A percentile compares a stretch with the other conserved stretches of the same genome.
Conservation (phyloP, 2,113 vertebrate species). For the Bettongia penicillata region DNA sequence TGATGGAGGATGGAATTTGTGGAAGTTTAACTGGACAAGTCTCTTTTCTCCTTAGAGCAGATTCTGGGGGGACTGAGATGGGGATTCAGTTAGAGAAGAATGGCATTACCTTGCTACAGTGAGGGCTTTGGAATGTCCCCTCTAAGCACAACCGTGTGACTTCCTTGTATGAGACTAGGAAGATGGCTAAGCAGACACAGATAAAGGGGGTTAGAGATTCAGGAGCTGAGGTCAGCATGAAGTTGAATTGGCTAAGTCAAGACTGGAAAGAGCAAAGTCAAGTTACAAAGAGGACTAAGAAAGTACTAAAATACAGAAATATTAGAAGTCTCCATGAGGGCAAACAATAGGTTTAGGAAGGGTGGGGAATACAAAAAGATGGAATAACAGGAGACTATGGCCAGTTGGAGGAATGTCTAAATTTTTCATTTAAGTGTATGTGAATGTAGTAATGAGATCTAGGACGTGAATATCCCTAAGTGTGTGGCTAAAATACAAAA, state of each 20-base stretch:
- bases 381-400: background rate
- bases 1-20: no score
- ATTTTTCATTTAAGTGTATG: background rate
- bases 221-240: background rate
- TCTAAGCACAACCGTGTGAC: no score
- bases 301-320: background rate
- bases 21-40: no score
- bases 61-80: no score
- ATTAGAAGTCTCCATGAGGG: background rate
- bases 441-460: background rate
- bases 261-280: background rate
- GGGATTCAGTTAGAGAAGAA: no score
- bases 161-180: no score
- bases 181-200: background rate
- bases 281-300: background rate
- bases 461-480: background rate
- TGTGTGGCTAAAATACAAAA: background rate
- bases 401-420: background rate
- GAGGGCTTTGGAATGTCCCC: no score
- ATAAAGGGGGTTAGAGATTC: background rate
- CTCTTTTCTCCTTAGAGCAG: no score
- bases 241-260: background rate
- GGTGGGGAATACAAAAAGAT: background rate
- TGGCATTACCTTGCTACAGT: no score
- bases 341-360: background rate